A percentile compares a stretch with the other conserved stretches of the same genome.
Conservation (phyloP, 2,888 invertebrate species). For the Acanthosepion esculentum region DNA sequence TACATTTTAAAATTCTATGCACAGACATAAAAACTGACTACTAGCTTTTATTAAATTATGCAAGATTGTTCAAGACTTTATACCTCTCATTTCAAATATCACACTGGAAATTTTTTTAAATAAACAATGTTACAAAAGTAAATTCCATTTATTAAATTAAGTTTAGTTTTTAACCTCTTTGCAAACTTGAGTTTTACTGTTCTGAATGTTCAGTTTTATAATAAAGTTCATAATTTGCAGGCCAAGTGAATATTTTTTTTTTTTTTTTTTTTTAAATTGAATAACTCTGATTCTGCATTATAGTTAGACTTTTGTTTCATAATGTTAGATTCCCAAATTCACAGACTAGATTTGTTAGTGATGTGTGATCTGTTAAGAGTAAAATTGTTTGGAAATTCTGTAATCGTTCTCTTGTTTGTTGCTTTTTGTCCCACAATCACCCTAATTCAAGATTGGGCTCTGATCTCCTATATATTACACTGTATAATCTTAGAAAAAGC, state of each 20-base stretch:
- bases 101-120: background rate
- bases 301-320: background rate
- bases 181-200: background rate
- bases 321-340: background rate
- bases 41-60: background rate
- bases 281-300: background rate
- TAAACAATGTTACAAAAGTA: background rate
- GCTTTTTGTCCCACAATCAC: background rate
- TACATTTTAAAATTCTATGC: too few relatives aligned
- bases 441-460: background rate
- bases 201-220: too few relatives aligned
- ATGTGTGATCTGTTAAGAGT: background rate
- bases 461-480: background rate
- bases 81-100: background rate
- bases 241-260: too few relatives aligned
- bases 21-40: background rate
- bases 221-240: too few relatives aligned
- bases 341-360: background rate
- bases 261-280: background rate
- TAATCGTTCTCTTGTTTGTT: background rate
- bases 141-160: background rate
- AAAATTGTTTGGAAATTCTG: background rate
- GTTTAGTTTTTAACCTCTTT: background rate
- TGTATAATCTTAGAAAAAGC: background rate
- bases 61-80: background rate